phyloP scores from a whole-genome alignment of 1,140 invertebrate genomes.

The Drosophila asahinai region DNA sequence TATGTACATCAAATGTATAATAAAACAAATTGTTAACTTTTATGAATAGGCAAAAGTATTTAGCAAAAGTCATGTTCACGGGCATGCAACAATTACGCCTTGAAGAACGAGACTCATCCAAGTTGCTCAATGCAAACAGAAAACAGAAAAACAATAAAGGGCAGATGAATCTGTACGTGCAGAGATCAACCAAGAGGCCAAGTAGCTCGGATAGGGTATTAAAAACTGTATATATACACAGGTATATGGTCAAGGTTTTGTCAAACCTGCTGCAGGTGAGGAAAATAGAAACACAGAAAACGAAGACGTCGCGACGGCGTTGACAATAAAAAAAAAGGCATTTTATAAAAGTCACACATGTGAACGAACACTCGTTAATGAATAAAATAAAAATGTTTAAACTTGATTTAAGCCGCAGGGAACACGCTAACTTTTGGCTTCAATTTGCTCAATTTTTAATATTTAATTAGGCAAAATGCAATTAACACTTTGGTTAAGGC shows the following conservation, averaged over 20 bases:
- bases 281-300: slow-evolving; percentile 60
- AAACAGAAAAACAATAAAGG: slow-evolving; percentile 8
- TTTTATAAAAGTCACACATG: slow-evolving; percentile 26
- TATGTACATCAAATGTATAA: neutral
- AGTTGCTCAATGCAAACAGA: slow-evolving; percentile 26
- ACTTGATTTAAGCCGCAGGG: slow-evolving; percentile 60
- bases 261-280: slow-evolving; percentile 72
- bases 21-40: neutral
- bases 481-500: slow-evolving; percentile 71
- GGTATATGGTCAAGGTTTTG: slow-evolving; percentile 75
- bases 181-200: slow-evolving; percentile 31
- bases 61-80: slow-evolving; percentile 53
- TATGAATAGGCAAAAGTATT: neutral
- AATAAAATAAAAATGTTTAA: slow-evolving; percentile 32
- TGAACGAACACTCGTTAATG: slow-evolving; percentile 18
- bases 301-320: slow-evolving; percentile 44
- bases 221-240: slow-evolving; percentile 32
- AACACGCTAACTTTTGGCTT: slow-evolving; percentile 49
- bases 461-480: slow-evolving; percentile 74
- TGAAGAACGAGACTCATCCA: slow-evolving; percentile 25
- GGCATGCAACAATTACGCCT: slow-evolving; percentile 39
- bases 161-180: slow-evolving; percentile 11
- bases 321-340: slow-evolving; percentile 63
- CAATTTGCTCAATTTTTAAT: slow-evolving; percentile 73
- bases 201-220: slow-evolving; percentile 31